A percentile compares a stretch with the other conserved stretches of the same genome.
Conservation (phyloP, 35 echinoderm and acorn worm genomes). For the Eucidaris tribuloides region DNA sequence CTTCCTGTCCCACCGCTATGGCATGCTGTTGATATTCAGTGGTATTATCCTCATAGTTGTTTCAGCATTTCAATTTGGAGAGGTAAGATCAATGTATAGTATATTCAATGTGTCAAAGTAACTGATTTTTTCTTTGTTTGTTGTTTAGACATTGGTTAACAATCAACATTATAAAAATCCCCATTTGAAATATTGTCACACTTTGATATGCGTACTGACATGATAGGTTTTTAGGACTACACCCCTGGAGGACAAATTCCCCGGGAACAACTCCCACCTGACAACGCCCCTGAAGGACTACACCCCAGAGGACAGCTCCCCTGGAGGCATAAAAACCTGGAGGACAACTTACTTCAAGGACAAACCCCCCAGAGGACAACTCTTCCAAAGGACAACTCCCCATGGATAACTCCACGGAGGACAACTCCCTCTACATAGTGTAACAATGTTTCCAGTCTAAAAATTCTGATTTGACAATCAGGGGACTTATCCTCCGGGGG, state of each 20-base stretch:
- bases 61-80: constrained; percentile 96
- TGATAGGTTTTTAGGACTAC: neutral
- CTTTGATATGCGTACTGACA: neutral
- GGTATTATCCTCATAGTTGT: constrained; percentile 75
- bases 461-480: no score
- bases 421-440: no score
- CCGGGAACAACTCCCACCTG: neutral
- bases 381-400: no score
- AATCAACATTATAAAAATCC: neutral
- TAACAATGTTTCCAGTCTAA: no score
- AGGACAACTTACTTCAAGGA: no score
- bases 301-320: no score
- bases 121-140: neutral
- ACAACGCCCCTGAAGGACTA: no score
- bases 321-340: no score
- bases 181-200: neutral
- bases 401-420: no score
- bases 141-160: neutral
- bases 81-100: constrained; percentile 41
- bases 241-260: neutral
- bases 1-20: constrained; percentile 81
- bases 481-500: no score
- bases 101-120: neutral
- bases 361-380: no score
- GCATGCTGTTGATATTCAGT: constrained; percentile 69